A percentile compares a stretch with the other conserved stretches of the same genome.
phyloP scores from a whole-genome alignment of 2,888 invertebrate genomes.

The Mythimna impura region DNA sequence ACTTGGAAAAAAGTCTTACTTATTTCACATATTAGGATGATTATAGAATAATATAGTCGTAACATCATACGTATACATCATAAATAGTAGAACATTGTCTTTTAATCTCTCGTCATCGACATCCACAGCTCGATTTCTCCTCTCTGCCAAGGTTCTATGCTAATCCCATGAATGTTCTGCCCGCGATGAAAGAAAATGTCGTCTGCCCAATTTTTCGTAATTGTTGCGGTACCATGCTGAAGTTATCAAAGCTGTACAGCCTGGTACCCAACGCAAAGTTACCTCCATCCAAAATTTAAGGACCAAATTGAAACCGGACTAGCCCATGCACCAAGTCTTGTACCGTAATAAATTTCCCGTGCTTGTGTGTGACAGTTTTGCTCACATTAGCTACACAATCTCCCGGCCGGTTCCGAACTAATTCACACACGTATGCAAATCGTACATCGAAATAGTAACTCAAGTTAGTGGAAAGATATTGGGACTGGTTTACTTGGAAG shows the following conservation, averaged over 20 bases:
- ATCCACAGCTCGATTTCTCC: too few species aligned
- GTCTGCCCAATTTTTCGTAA: too few species aligned
- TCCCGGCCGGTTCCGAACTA: slow-evolving; percentile 23
- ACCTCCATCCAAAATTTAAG: slow-evolving; percentile 11
- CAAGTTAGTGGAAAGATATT: slow-evolving; percentile 14
- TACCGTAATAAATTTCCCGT: slow-evolving; percentile 46
- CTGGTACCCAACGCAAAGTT: slow-evolving; percentile 2
- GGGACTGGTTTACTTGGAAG: slow-evolving; percentile 3
- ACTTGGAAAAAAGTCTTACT: background rate
- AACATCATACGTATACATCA: background rate
- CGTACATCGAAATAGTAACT: slow-evolving; percentile 23
- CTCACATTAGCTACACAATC: slow-evolving; percentile 38
- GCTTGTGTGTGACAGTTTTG: slow-evolving; percentile 48
- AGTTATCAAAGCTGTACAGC: background rate
- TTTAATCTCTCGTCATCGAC: too few species aligned
- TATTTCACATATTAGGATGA: background rate
- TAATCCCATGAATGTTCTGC: too few species aligned
- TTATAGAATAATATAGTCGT: background rate
- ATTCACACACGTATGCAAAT: slow-evolving; percentile 45
- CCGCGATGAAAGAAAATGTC: too few species aligned
- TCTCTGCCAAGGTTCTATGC: too few species aligned
- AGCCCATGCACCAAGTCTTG: slow-evolving; percentile 33
- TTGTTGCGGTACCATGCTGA: too few species aligned
- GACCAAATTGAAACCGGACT: slow-evolving; percentile 38
- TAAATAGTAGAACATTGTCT: too few species aligned